Conservation (phyloP, 2,888 invertebrate genomes). For the Thera obeliscata region DNA sequence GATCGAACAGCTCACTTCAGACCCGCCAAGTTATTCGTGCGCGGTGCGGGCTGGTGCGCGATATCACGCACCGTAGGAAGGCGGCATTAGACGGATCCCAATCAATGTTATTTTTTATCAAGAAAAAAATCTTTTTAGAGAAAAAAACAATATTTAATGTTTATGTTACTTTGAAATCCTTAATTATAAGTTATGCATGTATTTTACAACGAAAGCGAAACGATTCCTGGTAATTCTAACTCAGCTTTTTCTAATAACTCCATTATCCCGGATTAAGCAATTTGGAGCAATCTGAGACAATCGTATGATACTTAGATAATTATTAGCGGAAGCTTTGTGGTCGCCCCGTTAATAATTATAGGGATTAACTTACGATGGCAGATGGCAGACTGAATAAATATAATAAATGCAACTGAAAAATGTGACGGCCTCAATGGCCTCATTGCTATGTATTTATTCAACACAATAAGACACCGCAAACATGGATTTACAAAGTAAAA, state of each 20-base stretch:
- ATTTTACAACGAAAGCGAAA: too few species aligned
- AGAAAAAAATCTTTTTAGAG: too few species aligned
- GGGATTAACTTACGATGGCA: slow-evolving; percentile 17
- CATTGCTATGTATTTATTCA: slow-evolving; percentile 26
- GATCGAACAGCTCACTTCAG: too few species aligned
- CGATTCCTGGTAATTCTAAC: too few species aligned
- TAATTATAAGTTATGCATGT: too few species aligned
- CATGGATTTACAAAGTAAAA: neutral
- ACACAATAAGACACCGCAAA: slow-evolving; percentile 9
- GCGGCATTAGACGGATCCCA: too few species aligned
- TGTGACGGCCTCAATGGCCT: slow-evolving; percentile 20
- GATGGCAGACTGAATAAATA: slow-evolving; percentile 34
- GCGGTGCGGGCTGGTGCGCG: too few species aligned
- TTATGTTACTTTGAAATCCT: too few species aligned
- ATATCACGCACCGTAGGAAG: too few species aligned
- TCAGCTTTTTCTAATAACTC: slow-evolving; percentile 10
- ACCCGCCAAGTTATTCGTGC: too few species aligned
- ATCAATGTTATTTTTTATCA: too few species aligned
- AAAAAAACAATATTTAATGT: too few species aligned
- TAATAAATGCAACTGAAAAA: slow-evolving; percentile 25
- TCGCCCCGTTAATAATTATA: slow-evolving; percentile 28
- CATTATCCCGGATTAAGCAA: slow-evolving; percentile 64
- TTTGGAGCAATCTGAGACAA: slow-evolving; percentile 71
- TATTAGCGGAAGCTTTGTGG: slow-evolving; percentile 34
- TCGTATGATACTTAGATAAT: slow-evolving; percentile 51